Evolutionary conservation across 2,797 vertebrate species (phyloP).

Genomic region (Squalus acanthias): DNA sequence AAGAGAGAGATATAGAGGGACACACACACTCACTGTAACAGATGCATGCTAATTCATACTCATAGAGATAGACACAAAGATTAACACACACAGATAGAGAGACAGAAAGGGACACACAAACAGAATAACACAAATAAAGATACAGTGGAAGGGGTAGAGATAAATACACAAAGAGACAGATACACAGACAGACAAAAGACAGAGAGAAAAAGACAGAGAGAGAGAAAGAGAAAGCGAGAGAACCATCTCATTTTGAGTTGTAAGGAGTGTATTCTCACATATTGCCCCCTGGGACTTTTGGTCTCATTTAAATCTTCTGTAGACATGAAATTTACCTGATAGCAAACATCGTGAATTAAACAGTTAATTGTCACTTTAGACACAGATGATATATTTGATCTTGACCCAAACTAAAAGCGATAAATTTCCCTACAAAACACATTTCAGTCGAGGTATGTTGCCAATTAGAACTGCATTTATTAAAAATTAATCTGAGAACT

Average conservation of each 20-base stretch:
- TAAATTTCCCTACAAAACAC: constrained; percentile 32
- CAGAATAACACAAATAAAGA: not conserved
- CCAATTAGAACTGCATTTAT: constrained; percentile 38
- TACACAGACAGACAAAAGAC: not conserved
- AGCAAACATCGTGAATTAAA: not conserved
- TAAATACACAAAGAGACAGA: not conserved
- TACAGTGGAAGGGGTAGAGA: not conserved
- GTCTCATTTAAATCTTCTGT: not conserved
- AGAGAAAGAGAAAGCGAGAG: not conserved
- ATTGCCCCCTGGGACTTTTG: not conserved
- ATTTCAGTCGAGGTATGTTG: constrained; percentile 22
- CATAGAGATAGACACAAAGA: not conserved
- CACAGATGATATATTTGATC: constrained; percentile 14
- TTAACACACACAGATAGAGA: not conserved
- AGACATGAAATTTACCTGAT: not conserved
- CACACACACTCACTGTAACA: not conserved
- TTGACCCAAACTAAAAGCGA: constrained; percentile 34
- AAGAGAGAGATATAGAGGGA: not conserved
- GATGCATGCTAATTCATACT: not conserved
- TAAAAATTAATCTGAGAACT: constrained; percentile 38
- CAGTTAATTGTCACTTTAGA: constrained; percentile 23
- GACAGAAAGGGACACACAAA: not conserved
- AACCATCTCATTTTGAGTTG: not conserved
- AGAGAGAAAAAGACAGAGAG: not conserved
- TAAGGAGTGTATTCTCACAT: not conserved